Conservation (phyloP, 2,113 vertebrate species). For the Pterocles burchelli region DNA sequence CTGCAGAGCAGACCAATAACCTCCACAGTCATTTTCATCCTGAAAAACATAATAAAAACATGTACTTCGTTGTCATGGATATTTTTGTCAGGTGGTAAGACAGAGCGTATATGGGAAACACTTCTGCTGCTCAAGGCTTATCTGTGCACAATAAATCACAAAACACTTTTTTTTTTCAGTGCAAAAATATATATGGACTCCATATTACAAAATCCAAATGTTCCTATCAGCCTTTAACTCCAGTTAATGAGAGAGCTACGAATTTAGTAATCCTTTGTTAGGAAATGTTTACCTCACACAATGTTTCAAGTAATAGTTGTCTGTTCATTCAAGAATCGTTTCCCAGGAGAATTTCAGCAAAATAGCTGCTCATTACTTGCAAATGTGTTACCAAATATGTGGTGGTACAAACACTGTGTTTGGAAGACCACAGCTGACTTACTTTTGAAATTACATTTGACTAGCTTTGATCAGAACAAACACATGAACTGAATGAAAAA, state of each 20-base stretch:
- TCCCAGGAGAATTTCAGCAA: neutral
- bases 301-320: neutral
- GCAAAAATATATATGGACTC: neutral
- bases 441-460: neutral
- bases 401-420: neutral
- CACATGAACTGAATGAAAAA: neutral
- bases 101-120: neutral
- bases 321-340: neutral
- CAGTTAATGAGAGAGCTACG: neutral
- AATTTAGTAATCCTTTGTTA: neutral
- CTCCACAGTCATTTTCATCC: neutral
- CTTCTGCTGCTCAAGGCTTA: neutral
- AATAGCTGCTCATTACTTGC: neutral
- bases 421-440: neutral
- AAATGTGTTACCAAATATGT: neutral
- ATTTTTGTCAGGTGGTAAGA: neutral
- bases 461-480: neutral
- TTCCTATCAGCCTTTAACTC: neutral
- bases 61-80: neutral
- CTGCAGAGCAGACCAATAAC: neutral
- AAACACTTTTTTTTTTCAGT: neutral
- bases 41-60: neutral
- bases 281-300: neutral
- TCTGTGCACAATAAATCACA: neutral
- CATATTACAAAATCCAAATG: neutral